Evolutionary conservation across 2,888 invertebrate species (phyloP).

Genomic region (Fragum whitleyi): DNA sequence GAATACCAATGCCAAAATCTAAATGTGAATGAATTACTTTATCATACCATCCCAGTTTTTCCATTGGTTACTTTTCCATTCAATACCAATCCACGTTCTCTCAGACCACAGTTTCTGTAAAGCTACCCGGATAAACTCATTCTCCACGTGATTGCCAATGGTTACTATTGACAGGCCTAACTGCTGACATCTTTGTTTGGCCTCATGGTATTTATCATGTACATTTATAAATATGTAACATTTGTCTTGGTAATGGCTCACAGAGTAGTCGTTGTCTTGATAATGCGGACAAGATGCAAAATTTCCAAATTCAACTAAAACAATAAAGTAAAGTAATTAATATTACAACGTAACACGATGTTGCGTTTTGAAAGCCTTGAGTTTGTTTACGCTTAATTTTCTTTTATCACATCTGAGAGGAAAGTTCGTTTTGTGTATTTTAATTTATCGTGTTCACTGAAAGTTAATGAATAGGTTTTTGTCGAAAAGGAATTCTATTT

Average conservation of each 20-base stretch:
- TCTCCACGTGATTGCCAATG: background rate
- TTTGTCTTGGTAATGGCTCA: background rate
- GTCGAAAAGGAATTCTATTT: no score
- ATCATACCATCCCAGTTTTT: background rate
- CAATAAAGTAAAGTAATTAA: background rate
- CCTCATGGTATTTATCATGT: background rate
- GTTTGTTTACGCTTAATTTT: background rate
- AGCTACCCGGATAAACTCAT: background rate
- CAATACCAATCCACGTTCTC: conserved; percentile 4
- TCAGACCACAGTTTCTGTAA: background rate
- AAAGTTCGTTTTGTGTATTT: no score
- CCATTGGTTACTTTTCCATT: background rate
- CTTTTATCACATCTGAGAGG: background rate
- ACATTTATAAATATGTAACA: conserved; percentile 14
- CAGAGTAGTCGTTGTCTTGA: background rate
- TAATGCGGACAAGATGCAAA: background rate
- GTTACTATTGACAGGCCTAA: background rate
- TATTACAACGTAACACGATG: background rate
- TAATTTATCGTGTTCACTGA: no score
- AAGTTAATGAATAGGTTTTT: no score
- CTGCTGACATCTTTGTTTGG: background rate
- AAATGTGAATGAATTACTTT: no score
- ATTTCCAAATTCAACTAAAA: background rate
- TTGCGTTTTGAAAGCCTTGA: background rate
- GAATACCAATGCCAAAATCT: no score